A percentile compares a stretch with the other conserved stretches of the same genome.
These are phyloP conservation scores for Atlantisia rogersi DNA, from an alignment of 2,113 vertebrate genomes.

Conservation along the genomic window DNA sequence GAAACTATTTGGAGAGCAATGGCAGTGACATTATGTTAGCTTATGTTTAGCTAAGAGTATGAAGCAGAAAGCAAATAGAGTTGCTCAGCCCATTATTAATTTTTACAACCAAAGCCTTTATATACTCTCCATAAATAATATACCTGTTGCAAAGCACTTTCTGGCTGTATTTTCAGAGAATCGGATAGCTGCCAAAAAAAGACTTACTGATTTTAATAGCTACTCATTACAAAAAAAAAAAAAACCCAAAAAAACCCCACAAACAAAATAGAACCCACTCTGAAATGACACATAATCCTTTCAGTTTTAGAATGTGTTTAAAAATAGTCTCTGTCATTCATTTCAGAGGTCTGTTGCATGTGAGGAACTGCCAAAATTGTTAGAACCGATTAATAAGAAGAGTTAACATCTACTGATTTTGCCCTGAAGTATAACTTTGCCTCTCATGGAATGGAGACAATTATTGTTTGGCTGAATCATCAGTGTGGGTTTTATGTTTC, in stretches of 20 bases:
- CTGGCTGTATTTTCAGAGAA: background rate
- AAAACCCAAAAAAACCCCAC: too few species aligned
- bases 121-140: background rate
- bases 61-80: background rate
- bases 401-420: constrained; percentile 67
- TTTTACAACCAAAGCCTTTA: background rate
- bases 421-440: constrained; percentile 57
- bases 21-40: background rate
- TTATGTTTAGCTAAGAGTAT: background rate
- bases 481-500: constrained; percentile 60
- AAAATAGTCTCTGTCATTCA: constrained; percentile 57
- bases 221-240: constrained; percentile 31
- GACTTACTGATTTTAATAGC: constrained; percentile 46
- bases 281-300: constrained; percentile 27
- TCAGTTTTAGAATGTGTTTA: constrained; percentile 44
- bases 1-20: background rate
- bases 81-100: background rate
- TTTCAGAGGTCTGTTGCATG: constrained; percentile 46
- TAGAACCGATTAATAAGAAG: constrained; percentile 61
- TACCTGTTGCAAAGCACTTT: constrained; percentile 22
- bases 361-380: constrained; percentile 64
- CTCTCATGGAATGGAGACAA: constrained; percentile 44
- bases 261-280: constrained; percentile 28
- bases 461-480: constrained; percentile 48
- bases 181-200: constrained; percentile 48